Evolutionary conservation across 1,140 invertebrate genomes (phyloP), one percentile per base, ranked within the genome.

Genomic region (Drosophila miranda): DNA sequence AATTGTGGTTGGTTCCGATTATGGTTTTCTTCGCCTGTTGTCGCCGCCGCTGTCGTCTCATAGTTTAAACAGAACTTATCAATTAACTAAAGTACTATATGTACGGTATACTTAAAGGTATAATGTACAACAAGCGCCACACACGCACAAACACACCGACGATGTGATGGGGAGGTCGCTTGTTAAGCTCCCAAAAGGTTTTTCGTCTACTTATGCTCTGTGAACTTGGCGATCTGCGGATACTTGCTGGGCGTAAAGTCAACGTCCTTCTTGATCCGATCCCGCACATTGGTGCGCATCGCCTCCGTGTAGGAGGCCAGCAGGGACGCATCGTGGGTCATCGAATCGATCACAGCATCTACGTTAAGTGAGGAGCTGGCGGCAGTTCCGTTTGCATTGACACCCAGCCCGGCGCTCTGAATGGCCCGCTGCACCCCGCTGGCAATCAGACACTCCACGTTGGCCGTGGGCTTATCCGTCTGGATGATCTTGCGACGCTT

Each of bases 401-500:
- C 46, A 4, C 62, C 71, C 30, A 93, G 84, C 8, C 93, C 93
- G 2, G 92, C 91, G 38, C 86, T 78, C 16, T 91, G 91, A 7
- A 94, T 91, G 6, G 93, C 93, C 52, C 91, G 90, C 52, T 91
- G 90, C 13, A 94, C 90, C 38, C 93, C 91, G 28, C 92, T 93
- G 90, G 89, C 54, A 73, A 91, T 69, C 34, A 90, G 70, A 58
- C 83, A 62, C 60, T 78, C 88, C 16, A 92, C 79, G 52, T 73
- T 91, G 34, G 91, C 84, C 41, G 91, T 81, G 11, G 92, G 90
- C 76, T 92, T 93, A 4, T 90, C 77, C 43, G 74, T 87, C 50
- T 91, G 91, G 7, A 95, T 93, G 55, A 96, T 91, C 91, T 96
- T 96, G 70, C 96, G 93, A 14, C 96, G 92, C 90, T 97, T 97